Evolutionary conservation across 2,113 vertebrate genomes (phyloP).

Genomic region (Myanophis thanlyinensis): DNA sequence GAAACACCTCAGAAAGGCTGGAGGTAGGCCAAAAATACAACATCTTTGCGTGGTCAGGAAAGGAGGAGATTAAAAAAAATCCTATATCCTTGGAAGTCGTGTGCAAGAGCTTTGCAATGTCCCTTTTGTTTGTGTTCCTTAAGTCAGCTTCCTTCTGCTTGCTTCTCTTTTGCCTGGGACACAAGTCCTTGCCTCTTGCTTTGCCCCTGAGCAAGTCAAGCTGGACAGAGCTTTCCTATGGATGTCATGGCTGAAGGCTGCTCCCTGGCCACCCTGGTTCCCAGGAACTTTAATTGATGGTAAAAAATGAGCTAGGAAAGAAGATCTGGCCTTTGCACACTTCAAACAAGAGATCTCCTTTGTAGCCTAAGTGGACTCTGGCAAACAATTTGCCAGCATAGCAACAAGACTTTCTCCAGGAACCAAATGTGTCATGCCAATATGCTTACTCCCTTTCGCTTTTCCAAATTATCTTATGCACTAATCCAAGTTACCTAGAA

Average conservation of each 20-base stretch:
- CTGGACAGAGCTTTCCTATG: not conserved
- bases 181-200: not conserved
- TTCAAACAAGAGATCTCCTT: not conserved
- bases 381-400: not conserved
- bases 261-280: not conserved
- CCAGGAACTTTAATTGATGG: not conserved
- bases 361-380: not conserved
- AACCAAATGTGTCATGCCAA: not conserved
- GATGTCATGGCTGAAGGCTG: not conserved
- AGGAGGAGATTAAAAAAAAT: not conserved
- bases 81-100: not conserved
- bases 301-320: not conserved
- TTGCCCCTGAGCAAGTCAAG: not conserved
- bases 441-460: not conserved
- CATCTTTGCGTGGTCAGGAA: not conserved
- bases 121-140: not conserved
- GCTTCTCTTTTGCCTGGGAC: not conserved
- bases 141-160: not conserved
- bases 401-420: not conserved
- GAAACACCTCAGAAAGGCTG: not conserved
- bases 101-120: not conserved
- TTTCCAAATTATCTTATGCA: not conserved
- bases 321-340: not conserved
- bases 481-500: not conserved
- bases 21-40: not conserved